Evolutionary conservation across 2,888 invertebrate species (phyloP).

Genomic region (Chrysolina haemoptera): DNA sequence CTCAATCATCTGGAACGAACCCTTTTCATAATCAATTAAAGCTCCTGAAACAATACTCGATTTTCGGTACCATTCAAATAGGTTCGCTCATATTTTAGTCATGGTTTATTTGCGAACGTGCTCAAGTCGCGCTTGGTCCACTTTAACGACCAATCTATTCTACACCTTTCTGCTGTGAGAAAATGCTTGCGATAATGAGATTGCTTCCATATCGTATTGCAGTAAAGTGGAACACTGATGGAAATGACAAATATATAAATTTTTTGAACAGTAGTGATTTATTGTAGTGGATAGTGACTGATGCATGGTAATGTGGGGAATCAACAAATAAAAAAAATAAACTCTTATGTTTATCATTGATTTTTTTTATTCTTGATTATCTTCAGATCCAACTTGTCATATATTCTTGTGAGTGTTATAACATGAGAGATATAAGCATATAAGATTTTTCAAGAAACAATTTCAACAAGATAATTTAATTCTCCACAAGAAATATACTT

Average conservation of each 20-base stretch:
- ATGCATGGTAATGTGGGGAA: no score
- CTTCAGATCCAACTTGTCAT: no score
- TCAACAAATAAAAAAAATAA: no score
- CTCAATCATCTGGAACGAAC: conserved; percentile 31
- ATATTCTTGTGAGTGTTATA: no score
- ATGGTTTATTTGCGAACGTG: conserved; percentile 48
- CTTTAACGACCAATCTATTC: conserved; percentile 44
- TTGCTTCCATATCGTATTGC: conserved; percentile 18
- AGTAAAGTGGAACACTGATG: neutral
- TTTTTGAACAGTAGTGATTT: no score
- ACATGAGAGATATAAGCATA: no score
- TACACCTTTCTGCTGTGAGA: conserved; percentile 46
- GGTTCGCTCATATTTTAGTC: conserved; percentile 29
- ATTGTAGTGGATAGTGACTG: no score
- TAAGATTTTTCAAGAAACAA: no score
- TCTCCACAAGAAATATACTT: no score
- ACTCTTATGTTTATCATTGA: no score
- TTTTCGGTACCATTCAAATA: conserved; percentile 44
- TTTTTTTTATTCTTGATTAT: no score
- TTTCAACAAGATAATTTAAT: no score
- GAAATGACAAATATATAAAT: neutral
- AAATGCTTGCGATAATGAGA: conserved; percentile 32
- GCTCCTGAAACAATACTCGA: conserved; percentile 32
- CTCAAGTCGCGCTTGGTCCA: conserved; percentile 37
- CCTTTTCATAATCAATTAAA: conserved; percentile 36